Evolutionary conservation across 2,797 vertebrate species (phyloP).

Genomic region (Mus spretus): DNA sequence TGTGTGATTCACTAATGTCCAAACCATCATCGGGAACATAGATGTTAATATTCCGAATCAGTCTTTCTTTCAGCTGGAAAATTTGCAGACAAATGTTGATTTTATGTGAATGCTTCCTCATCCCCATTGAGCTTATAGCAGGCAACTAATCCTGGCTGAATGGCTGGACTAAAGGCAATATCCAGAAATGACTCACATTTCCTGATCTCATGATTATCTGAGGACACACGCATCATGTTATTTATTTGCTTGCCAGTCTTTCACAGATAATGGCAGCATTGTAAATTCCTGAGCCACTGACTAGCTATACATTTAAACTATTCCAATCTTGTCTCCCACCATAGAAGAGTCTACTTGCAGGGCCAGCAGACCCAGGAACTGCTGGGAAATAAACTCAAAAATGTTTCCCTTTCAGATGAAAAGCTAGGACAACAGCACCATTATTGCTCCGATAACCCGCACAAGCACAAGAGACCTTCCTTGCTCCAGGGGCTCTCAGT

Average conservation of each 20-base stretch:
- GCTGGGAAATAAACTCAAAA: conserved; percentile 37
- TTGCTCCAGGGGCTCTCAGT: background rate
- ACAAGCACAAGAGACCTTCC: background rate
- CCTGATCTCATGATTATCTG: conserved; percentile 67
- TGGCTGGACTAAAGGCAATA: conserved; percentile 67
- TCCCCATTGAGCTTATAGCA: conserved; percentile 59
- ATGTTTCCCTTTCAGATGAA: conserved; percentile 14
- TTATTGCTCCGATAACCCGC: background rate
- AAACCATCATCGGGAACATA: conserved; percentile 60
- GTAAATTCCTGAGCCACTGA: conserved; percentile 57
- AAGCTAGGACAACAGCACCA: background rate
- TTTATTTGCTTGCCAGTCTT: conserved; percentile 72
- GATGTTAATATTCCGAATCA: conserved; percentile 53
- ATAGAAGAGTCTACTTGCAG: conserved; percentile 26
- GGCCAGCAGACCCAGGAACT: background rate
- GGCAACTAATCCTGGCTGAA: conserved; percentile 72
- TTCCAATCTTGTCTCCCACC: background rate
- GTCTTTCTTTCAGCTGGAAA: conserved; percentile 76
- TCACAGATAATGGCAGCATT: conserved; percentile 68
- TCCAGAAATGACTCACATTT: conserved; percentile 72
- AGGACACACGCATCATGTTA: conserved; percentile 4
- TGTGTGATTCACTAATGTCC: conserved; percentile 71
- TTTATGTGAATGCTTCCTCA: conserved; percentile 75
- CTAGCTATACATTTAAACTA: conserved; percentile 49
- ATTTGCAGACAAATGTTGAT: conserved; percentile 80